Evolutionary conservation across 2,888 invertebrate genomes (phyloP), one percentile per base, ranked within the genome.

Genomic region (Clanis bilineata): DNA sequence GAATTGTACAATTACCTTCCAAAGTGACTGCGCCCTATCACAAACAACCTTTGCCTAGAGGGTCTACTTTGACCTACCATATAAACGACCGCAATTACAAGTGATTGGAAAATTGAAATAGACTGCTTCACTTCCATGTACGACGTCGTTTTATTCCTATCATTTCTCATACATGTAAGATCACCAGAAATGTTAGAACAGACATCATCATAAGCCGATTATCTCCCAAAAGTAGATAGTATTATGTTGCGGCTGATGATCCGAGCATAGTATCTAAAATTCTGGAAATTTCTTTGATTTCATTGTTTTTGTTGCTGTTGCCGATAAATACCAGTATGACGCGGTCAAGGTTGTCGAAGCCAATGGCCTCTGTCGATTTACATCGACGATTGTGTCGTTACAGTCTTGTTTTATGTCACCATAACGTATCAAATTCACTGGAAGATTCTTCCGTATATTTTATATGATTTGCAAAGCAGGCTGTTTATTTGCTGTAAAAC

Each of bases 321-420:
- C 3, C 9, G 23, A 57, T 57, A 57, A 57, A 15, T 10, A 12
- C 7, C 3, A 23, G 9, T 10, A 1, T 10, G 51, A 57, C 51
- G 51, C 51, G 51, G 51, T 51, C 51, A 51, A 51, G 51, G 51
- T 32, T 51, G 51, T 18, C 0, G 23, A 51, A 51, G 32, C 32
- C 51, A 51, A 51, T 32, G 32, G 9, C 51, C 32, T 28, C 51
- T 51, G 32, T 2, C 18, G 51, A 32, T 28, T 51, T 32, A 32
- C 47, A 10, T 28, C 4, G 23, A 12, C 44, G 23, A 22, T 44
- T 45, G 44, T 22, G 23, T 36, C 7, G 0, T 28, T 39, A 5
- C 5, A 4, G 1, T 15, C 1, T 4, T 39, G 3, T 41, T 18
- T 41, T n/a, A n/a, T n/a, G n/a, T n/a, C n/a, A n/a, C n/a, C n/a